These are phyloP conservation scores for Eutolmus rufibarbis DNA, from an alignment of 2,888 invertebrate species.

Conservation along the genomic window DNA sequence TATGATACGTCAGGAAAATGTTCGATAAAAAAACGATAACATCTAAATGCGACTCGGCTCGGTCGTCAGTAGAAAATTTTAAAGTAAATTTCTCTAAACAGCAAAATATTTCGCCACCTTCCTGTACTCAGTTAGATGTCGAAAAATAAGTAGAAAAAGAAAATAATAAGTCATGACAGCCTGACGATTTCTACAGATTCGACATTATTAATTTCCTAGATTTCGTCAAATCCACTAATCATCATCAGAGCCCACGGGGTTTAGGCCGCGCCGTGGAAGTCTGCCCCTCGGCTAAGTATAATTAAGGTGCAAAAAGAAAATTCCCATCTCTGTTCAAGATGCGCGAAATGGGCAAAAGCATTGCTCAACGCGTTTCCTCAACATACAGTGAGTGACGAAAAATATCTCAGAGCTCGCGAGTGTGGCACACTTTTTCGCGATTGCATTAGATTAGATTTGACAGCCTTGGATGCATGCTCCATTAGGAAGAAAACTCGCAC, in stretches of 20 bases:
- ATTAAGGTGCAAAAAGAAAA: not conserved
- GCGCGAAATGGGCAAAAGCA: not conserved
- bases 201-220: not conserved
- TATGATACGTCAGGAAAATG: too few species aligned
- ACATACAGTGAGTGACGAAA: not conserved
- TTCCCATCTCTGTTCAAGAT: not conserved
- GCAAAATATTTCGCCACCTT: not conserved
- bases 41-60: not conserved
- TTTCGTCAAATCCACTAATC: not conserved
- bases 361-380: not conserved
- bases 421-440: conserved; percentile 26
- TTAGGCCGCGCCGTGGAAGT: not conserved
- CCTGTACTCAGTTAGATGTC: not conserved
- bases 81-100: not conserved
- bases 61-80: not conserved
- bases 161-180: not conserved
- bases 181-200: not conserved
- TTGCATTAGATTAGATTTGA: conserved; percentile 15
- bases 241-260: not conserved
- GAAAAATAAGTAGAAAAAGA: not conserved
- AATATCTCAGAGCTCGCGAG: not conserved
- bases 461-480: not conserved
- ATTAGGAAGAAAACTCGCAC: conserved; percentile 20
- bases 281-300: not conserved
- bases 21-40: too few species aligned